Evolutionary conservation across 2,888 invertebrate species (phyloP).

Genomic region (Drosophila sordidula): DNA sequence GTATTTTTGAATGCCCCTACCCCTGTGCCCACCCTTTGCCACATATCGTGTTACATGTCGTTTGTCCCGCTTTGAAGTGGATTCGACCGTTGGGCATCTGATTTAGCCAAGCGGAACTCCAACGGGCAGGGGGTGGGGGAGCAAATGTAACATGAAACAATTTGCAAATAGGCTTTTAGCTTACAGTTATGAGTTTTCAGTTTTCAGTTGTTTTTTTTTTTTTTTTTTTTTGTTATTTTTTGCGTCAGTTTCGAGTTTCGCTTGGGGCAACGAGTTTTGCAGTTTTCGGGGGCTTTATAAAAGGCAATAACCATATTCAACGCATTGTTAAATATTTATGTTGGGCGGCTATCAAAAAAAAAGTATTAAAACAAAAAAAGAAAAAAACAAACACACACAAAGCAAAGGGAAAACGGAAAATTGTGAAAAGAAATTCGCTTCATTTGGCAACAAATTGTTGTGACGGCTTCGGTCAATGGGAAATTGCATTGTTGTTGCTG

Average conservation of each 20-base stretch:
- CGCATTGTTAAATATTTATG: constrained; percentile 64
- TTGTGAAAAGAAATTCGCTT: constrained; percentile 66
- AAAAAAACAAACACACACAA: not conserved
- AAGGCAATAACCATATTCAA: constrained; percentile 60
- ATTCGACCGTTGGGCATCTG: constrained; percentile 26
- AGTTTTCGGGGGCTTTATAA: constrained; percentile 30
- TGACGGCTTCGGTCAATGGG: constrained; percentile 62
- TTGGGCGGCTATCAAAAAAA: constrained; percentile 53
- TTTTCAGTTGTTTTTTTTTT: too few relatives aligned
- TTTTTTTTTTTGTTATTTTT: not conserved
- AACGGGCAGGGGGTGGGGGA: not conserved
- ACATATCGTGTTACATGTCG: constrained; percentile 11
- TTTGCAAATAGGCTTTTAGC: constrained; percentile 72
- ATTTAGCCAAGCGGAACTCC: constrained; percentile 48
- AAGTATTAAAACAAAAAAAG: constrained; percentile 36
- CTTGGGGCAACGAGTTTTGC: constrained; percentile 1
- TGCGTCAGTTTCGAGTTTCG: constrained; percentile 6
- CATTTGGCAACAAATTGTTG: constrained; percentile 77
- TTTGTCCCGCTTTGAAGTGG: constrained; percentile 1
- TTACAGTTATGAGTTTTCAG: constrained; percentile 35
- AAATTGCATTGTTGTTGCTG: constrained; percentile 27
- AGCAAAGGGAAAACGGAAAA: constrained; percentile 14
- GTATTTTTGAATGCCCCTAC: not conserved
- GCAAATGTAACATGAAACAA: constrained; percentile 65
- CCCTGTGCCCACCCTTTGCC: too few relatives aligned